These are phyloP conservation scores for Nicator chloris DNA, from an alignment of 2,113 vertebrate genomes.

Conservation along the genomic window DNA sequence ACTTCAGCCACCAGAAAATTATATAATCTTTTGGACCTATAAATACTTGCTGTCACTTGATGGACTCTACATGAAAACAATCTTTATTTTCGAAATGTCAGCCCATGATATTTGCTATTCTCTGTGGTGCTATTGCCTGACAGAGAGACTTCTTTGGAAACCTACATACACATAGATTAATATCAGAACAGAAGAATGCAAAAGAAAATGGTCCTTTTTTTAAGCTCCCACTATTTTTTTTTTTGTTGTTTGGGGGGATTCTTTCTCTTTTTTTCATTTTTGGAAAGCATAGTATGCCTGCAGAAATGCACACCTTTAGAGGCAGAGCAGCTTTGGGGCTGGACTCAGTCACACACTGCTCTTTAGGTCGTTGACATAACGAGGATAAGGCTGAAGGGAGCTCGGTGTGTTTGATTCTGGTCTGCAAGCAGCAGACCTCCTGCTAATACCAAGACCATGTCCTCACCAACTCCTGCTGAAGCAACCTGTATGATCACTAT, in stretches of 20 bases:
- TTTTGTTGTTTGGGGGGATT: too few species aligned
- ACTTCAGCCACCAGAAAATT: background rate
- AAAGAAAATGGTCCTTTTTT: background rate
- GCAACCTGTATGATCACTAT: fast-evolving
- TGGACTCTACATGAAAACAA: background rate
- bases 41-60: background rate
- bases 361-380: background rate
- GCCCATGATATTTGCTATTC: background rate
- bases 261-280: background rate
- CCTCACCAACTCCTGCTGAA: background rate
- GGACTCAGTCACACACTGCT: background rate
- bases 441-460: background rate
- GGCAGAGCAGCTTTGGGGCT: background rate
- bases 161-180: background rate
- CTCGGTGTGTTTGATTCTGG: background rate
- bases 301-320: background rate
- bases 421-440: background rate
- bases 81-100: background rate
- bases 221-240: background rate
- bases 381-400: background rate
- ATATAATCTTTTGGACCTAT: background rate
- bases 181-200: background rate
- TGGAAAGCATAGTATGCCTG: background rate
- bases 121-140: background rate
- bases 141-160: background rate